Evolutionary conservation across 2,797 vertebrate species (phyloP).

Genomic region (Bradypus variegatus): DNA sequence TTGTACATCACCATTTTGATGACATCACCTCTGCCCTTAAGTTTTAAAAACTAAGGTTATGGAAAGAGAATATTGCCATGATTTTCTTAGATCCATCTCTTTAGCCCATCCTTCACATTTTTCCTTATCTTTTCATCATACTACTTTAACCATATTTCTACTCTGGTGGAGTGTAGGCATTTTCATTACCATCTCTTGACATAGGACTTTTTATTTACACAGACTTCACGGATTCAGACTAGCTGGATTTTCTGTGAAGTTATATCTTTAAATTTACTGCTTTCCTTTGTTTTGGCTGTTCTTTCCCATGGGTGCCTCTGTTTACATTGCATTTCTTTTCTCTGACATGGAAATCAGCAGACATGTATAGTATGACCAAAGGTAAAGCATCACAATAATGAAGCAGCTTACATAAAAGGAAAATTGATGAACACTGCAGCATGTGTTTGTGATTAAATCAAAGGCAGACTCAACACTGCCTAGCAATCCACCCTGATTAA

Average conservation of each 20-base stretch:
- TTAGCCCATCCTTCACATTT: conserved; percentile 56
- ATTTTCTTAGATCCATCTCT: conserved; percentile 48
- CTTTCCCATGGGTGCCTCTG: background rate
- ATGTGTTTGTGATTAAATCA: conserved; percentile 64
- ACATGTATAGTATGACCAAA: conserved; percentile 35
- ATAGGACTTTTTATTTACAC: conserved; percentile 45
- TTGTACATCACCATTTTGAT: no score
- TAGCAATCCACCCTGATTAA: conserved; percentile 65
- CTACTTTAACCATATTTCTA: conserved; percentile 54
- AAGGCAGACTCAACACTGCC: conserved; percentile 51
- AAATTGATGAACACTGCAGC: conserved; percentile 52
- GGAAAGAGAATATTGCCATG: conserved; percentile 48
- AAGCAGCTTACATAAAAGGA: conserved; percentile 41
- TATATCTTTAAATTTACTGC: conserved; percentile 43
- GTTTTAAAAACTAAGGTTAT: conserved; percentile 35
- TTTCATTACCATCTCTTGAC: background rate
- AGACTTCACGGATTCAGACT: conserved; percentile 43
- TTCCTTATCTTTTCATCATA: conserved; percentile 46
- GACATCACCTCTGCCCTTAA: no score
- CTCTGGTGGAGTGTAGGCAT: conserved; percentile 31
- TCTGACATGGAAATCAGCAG: conserved; percentile 62
- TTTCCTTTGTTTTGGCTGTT: conserved; percentile 40
- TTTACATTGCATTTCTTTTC: conserved; percentile 55
- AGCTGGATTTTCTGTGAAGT: conserved; percentile 53
- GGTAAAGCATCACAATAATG: conserved; percentile 50